Evolutionary conservation across 37 sponge, comb jelly and placozoan genomes (phyloP).

Genomic region (Eunapius fragilis): DNA sequence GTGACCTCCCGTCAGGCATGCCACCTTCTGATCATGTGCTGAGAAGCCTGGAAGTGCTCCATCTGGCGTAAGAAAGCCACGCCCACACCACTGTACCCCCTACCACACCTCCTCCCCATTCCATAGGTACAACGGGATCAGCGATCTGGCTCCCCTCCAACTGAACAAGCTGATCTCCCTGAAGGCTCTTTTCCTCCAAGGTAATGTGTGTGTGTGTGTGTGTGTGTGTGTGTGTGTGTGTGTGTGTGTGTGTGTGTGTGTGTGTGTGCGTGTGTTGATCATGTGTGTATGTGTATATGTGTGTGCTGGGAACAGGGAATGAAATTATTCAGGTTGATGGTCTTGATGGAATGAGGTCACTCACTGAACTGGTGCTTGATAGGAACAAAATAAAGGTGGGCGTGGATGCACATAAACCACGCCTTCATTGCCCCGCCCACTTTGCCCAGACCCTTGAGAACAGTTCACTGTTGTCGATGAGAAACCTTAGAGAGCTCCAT

Average conservation of each 20-base stretch:
- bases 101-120: not conserved
- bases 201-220: conserved; percentile 23
- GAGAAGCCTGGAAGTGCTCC: conserved; percentile 85
- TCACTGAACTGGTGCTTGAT: conserved; percentile 94
- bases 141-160: conserved; percentile 69
- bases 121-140: conserved; percentile 85
- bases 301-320: conserved; percentile 68
- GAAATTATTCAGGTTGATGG: conserved; percentile 85
- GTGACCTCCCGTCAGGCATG: not conserved
- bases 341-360: conserved; percentile 50
- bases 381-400: conserved; percentile 91
- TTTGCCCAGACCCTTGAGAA: conserved; percentile 2
- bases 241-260: not conserved
- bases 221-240: no score
- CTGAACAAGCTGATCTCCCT: conserved; percentile 78
- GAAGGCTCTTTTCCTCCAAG: conserved; percentile 95
- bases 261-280: not conserved
- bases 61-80: conserved; percentile 72
- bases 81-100: not conserved
- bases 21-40: conserved; percentile 33
- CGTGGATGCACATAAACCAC: not conserved
- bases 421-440: not conserved
- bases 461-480: conserved; percentile 61
- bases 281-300: not conserved
- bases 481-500: conserved; percentile 72